These are phyloP conservation scores for Ectropis grisescens DNA, from an alignment of 1,140 invertebrate genomes.

Conservation along the genomic window DNA sequence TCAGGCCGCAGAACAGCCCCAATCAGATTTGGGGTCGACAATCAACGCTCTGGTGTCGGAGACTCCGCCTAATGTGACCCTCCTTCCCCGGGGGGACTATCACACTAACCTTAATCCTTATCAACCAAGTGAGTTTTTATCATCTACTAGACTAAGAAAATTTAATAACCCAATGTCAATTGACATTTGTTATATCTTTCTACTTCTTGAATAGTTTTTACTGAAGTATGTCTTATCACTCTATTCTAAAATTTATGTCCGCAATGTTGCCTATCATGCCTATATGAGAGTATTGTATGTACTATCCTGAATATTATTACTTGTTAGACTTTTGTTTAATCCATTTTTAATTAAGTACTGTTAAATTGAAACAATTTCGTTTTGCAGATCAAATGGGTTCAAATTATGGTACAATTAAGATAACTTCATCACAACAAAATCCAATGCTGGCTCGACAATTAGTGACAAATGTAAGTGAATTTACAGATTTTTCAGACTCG, in stretches of 20 bases:
- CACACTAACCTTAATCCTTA: slow-evolving; percentile 39
- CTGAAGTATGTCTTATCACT: too few relatives aligned
- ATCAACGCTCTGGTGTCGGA: slow-evolving; percentile 49
- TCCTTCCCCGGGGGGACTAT: slow-evolving; percentile 42
- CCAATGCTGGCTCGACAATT: slow-evolving; percentile 86
- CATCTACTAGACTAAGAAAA: not conserved
- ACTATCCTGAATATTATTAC: too few relatives aligned
- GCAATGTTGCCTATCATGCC: too few relatives aligned
- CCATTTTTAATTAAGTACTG: too few relatives aligned
- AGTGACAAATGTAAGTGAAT: slow-evolving; percentile 68
- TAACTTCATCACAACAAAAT: slow-evolving; percentile 76
- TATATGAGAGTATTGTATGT: too few relatives aligned
- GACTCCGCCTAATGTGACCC: slow-evolving; percentile 49
- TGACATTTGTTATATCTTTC: too few relatives aligned
- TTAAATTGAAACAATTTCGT: too few relatives aligned
- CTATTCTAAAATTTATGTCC: too few relatives aligned
- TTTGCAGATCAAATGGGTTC: slow-evolving; percentile 56
- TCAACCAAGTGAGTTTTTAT: slow-evolving; percentile 35
- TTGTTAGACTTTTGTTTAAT: too few relatives aligned
- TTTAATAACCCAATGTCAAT: too few relatives aligned
- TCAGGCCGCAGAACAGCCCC: slow-evolving; percentile 54
- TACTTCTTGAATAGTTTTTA: too few relatives aligned
- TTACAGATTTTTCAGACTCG: too few relatives aligned
- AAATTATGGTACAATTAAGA: slow-evolving; percentile 60
- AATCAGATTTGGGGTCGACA: slow-evolving; percentile 49